Evolutionary conservation across 2,888 invertebrate species (phyloP).

Genomic region (Drosophila merina): DNA sequence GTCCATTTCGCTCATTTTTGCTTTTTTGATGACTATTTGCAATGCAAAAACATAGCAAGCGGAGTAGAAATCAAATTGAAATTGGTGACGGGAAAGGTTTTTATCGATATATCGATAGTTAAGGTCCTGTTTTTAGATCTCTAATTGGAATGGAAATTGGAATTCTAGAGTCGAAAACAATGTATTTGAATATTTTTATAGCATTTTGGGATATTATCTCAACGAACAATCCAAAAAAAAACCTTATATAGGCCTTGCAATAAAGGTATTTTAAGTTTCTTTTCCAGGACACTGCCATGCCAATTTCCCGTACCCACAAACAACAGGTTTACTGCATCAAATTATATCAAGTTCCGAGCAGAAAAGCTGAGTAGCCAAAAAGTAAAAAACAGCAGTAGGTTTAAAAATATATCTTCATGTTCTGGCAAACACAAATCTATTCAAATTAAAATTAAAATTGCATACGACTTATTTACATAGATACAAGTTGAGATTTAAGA

Average conservation of each 20-base stretch:
- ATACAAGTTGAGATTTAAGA: slow-evolving; percentile 42
- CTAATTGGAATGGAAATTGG: not conserved
- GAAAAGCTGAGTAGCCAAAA: slow-evolving; percentile 16
- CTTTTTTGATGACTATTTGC: not conserved
- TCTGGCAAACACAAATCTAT: slow-evolving; percentile 29
- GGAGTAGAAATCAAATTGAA: slow-evolving; percentile 7
- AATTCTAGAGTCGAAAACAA: not conserved
- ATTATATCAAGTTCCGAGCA: slow-evolving; percentile 11
- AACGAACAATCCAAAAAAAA: too few species aligned
- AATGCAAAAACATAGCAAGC: slow-evolving; percentile 10
- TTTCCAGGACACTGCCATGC: too few species aligned
- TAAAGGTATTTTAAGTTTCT: too few species aligned
- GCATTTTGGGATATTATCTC: too few species aligned
- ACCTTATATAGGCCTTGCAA: too few species aligned
- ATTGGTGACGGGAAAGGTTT: not conserved
- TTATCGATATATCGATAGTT: slow-evolving; percentile 8
- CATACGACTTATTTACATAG: slow-evolving; percentile 37
- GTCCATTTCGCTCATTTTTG: slow-evolving; percentile 69
- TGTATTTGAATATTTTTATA: not conserved
- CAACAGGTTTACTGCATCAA: slow-evolving; percentile 9
- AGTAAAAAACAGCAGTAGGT: slow-evolving; percentile 21
- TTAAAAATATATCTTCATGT: slow-evolving; percentile 37
- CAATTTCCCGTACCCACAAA: not conserved
- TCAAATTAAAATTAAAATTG: slow-evolving; percentile 30
- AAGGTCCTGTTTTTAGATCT: not conserved